Percentiles rank a stretch among this genome's conserved stretches.
phyloP scores from a whole-genome alignment of 2,797 vertebrate genomes.

The Apogon talboti region DNA sequence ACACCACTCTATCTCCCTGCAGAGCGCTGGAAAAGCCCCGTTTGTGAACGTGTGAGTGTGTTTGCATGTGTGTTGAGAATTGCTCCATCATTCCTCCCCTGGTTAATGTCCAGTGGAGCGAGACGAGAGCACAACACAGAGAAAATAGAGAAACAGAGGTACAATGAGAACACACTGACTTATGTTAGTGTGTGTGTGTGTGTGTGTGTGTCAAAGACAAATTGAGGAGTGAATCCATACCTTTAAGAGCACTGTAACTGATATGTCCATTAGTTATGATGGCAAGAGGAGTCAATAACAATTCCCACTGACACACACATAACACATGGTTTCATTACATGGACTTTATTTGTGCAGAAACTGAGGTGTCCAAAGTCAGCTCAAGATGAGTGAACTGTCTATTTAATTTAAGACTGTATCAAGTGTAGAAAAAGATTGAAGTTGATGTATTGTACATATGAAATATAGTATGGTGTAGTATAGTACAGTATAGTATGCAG shows the following conservation, averaged over 20 bases:
- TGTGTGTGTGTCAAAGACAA: constrained; percentile 6
- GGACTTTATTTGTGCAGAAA: constrained; percentile 9
- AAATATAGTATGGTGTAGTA: too few species aligned
- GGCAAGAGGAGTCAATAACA: constrained; percentile 36
- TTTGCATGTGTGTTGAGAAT: constrained; percentile 47
- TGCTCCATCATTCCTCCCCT: constrained; percentile 66
- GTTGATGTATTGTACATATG: too few species aligned
- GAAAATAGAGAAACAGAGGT: constrained; percentile 59
- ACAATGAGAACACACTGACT: constrained; percentile 47
- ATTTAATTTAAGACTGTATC: not conserved
- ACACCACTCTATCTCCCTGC: constrained; percentile 58
- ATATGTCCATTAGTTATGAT: constrained; percentile 39
- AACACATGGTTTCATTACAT: constrained; percentile 11
- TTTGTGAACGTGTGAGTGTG: constrained; percentile 41
- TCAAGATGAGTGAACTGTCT: not conserved
- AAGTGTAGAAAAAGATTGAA: too few species aligned
- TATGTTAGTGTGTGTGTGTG: not conserved
- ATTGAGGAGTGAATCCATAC: constrained; percentile 21
- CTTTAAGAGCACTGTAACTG: constrained; percentile 23
- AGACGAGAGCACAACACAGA: constrained; percentile 50
- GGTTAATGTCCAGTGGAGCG: constrained; percentile 67
- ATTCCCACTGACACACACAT: constrained; percentile 6
- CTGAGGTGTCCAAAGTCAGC: not conserved
- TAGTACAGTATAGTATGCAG: too few species aligned
- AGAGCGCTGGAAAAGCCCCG: constrained; percentile 54